phyloP scores from a whole-genome alignment of 2,113 vertebrate species.

The Lucifuga dentata region DNA sequence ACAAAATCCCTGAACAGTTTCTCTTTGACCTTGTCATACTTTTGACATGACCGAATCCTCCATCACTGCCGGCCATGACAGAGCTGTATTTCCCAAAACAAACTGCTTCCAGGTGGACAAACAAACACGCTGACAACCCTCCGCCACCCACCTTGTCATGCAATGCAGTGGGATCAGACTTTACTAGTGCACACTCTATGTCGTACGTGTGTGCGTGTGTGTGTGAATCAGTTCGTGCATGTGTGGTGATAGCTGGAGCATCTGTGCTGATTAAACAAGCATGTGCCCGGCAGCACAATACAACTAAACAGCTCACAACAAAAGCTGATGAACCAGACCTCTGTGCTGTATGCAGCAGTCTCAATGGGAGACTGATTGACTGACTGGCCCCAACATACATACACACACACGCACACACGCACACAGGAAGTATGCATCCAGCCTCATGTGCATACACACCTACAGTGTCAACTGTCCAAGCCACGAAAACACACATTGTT shows the following conservation, averaged over 20 bases:
- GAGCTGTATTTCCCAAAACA: slow-evolving; percentile 64
- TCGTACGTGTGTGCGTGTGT: slow-evolving; percentile 5
- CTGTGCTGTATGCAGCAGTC: slow-evolving; percentile 19
- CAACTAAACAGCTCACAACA: slow-evolving; percentile 59
- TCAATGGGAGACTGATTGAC: slow-evolving; percentile 67
- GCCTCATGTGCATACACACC: slow-evolving; percentile 17
- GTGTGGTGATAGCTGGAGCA: slow-evolving; percentile 23
- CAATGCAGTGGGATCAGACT: slow-evolving; percentile 17
- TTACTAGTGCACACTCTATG: slow-evolving; percentile 42
- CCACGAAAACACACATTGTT: neutral
- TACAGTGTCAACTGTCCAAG: neutral
- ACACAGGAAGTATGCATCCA: slow-evolving; percentile 38
- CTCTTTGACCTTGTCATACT: slow-evolving; percentile 10
- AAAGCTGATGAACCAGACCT: slow-evolving; percentile 41
- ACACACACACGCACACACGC: neutral
- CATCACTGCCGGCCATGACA: slow-evolving; percentile 37
- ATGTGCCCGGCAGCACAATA: slow-evolving; percentile 51
- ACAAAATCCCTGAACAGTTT: slow-evolving; percentile 4
- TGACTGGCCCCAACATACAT: slow-evolving; percentile 16
- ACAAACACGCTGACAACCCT: slow-evolving; percentile 63
- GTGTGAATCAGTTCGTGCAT: slow-evolving; percentile 8
- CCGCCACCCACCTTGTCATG: neutral
- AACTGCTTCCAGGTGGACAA: slow-evolving; percentile 81
- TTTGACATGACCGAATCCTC: slow-evolving; percentile 33
- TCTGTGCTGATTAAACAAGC: slow-evolving; percentile 63